A percentile compares a stretch with the other conserved stretches of the same genome.
Conservation (phyloP, 2,888 invertebrate genomes). For the Limnephilus auricula region DNA sequence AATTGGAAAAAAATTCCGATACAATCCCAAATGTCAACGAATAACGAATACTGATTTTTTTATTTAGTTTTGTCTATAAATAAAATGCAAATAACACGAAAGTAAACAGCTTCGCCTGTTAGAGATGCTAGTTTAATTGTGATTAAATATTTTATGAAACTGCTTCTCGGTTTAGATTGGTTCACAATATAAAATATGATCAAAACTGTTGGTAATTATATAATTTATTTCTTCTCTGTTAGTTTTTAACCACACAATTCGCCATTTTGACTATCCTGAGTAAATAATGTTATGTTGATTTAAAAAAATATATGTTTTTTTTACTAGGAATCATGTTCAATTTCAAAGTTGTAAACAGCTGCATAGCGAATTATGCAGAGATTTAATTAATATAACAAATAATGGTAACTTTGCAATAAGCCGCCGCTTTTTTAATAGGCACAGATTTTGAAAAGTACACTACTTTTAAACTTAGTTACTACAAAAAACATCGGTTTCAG, state of each 20-base stretch:
- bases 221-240: background rate
- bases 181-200: slow-evolving; percentile 18
- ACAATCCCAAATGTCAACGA: background rate
- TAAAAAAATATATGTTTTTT: background rate
- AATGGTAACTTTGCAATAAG: too few species aligned
- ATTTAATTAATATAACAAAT: background rate
- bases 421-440: too few species aligned
- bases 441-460: too few species aligned
- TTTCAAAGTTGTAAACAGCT: background rate
- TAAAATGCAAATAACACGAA: slow-evolving; percentile 7
- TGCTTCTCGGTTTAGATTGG: background rate
- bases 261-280: background rate
- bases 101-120: slow-evolving; percentile 11
- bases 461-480: too few species aligned
- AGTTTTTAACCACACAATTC: background rate
- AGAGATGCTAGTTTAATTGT: slow-evolving; percentile 12
- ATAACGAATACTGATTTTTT: background rate
- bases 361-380: background rate
- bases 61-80: slow-evolving; percentile 23
- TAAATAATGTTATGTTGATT: background rate
- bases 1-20: slow-evolving; percentile 36
- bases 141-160: slow-evolving; percentile 8
- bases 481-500: too few species aligned
- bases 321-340: background rate
- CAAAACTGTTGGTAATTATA: slow-evolving; percentile 25